Evolutionary conservation across 2,113 vertebrate species (phyloP).

Genomic region (Macroglossus sobrinus): DNA sequence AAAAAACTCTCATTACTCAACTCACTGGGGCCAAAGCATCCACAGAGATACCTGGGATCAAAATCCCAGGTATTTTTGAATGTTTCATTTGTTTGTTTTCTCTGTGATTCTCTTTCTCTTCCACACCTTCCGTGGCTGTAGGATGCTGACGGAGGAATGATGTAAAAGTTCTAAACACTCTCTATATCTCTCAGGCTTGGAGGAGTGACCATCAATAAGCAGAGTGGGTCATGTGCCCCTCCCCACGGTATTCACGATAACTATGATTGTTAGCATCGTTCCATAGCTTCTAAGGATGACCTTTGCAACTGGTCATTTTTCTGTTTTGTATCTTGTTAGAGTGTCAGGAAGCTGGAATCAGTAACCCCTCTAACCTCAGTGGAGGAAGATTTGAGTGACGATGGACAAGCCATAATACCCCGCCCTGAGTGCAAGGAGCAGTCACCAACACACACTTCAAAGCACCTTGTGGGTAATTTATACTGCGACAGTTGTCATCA

Average conservation of each 20-base stretch:
- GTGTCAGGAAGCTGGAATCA: neutral
- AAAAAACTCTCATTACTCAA: neutral
- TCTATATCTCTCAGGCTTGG: neutral
- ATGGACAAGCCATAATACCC: neutral
- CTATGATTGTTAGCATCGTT: neutral
- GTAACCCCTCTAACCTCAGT: neutral
- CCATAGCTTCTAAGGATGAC: neutral
- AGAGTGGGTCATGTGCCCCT: neutral
- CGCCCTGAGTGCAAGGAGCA: neutral
- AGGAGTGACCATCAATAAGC: neutral
- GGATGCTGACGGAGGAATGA: neutral
- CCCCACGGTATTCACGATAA: neutral
- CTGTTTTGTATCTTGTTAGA: neutral
- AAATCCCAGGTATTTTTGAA: neutral
- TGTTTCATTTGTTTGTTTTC: neutral
- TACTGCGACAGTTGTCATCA: conserved; percentile 41
- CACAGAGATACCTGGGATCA: neutral
- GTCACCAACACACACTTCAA: conserved; percentile 52
- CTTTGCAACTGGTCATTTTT: neutral
- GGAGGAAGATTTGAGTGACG: neutral
- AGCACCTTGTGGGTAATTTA: conserved; percentile 36
- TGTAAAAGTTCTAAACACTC: neutral
- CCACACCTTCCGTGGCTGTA: neutral
- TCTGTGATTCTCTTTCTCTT: neutral
- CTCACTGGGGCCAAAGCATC: neutral